Conservation (phyloP, 2,113 vertebrate species). For the Cynopterus brachyotis region DNA sequence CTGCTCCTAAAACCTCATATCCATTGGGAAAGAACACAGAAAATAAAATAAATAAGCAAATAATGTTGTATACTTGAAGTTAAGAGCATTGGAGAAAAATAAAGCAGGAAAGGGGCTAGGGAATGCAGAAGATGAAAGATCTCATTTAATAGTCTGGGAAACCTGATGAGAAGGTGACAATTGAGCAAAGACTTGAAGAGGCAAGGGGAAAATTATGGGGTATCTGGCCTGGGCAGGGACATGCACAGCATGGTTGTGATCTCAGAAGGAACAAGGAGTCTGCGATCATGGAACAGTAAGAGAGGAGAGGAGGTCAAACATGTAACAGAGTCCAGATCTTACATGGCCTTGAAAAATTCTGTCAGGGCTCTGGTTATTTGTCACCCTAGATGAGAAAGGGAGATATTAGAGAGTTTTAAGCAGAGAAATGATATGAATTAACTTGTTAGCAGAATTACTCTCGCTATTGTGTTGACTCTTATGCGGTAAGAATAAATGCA, state of each 20-base stretch:
- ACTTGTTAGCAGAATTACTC: background rate
- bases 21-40: background rate
- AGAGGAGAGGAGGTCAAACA: background rate
- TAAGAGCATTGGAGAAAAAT: background rate
- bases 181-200: background rate
- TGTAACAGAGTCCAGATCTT: background rate
- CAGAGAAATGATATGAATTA: background rate
- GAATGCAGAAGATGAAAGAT: background rate
- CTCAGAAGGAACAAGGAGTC: background rate
- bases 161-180: background rate
- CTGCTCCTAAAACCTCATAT: background rate
- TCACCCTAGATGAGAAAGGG: background rate
- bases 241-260: background rate
- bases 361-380: background rate
- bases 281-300: background rate
- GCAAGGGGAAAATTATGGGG: background rate
- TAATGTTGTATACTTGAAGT: background rate
- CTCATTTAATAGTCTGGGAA: background rate
- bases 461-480: background rate
- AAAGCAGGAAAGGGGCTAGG: background rate
- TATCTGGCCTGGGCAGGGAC: background rate
- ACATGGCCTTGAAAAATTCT: background rate
- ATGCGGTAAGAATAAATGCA: background rate
- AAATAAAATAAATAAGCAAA: conserved; percentile 27
- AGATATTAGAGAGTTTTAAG: background rate